Base-by-base conservation (phyloP, 2,797 vertebrate genomes). In the Neosilurus hyrtlii region DNA sequence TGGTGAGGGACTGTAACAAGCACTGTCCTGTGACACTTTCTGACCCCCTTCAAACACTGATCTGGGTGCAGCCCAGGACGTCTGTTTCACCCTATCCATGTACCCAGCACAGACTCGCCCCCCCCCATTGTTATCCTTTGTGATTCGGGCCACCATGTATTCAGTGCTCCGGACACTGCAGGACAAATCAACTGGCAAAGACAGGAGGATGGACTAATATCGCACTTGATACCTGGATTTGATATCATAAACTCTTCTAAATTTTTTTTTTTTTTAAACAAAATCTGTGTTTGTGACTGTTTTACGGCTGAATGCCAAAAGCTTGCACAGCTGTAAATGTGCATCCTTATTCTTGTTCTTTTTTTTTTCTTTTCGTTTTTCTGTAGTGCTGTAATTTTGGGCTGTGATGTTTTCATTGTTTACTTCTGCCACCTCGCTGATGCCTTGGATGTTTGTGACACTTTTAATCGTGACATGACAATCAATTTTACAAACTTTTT, bases 391-490 rank as follows among this genome's bases (percentile, higher is more conserved):
- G 87, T 92, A 89, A 83, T 14, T 83, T 78, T 89, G 74, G 84
- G 89, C 86, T 87, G 90, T 90, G 80, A 51, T 88, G 90, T 91
- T 88, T 88, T 82, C 88, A 88, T 85, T 90, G 12, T 78, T 76
- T 70, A 30, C 49, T 43, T 80, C 49, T 20, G 72, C 81, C 79
- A 85, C 89, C 82, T 87, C 66, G 91, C 92, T 85, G 88, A 93
- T 93, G 94, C 93, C 93, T 94, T 93, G 86, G 90, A 91, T 93
- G 92, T 93, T 93, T 88, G 86, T 86, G 86, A 91, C 89, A 90
- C 89, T 92, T 94, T 94, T 92, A 92, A 93, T 91, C 90, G 90
- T 84, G 88, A 91, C 90, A 89, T 92, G 94, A 95, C 94, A 95
- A 95, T 95, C 94, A 94, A 89, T 94, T 94, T 94, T 92, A 92